Evolutionary conservation across 1,140 invertebrate genomes (phyloP).

Genomic region (Pomacea maculata): DNA sequence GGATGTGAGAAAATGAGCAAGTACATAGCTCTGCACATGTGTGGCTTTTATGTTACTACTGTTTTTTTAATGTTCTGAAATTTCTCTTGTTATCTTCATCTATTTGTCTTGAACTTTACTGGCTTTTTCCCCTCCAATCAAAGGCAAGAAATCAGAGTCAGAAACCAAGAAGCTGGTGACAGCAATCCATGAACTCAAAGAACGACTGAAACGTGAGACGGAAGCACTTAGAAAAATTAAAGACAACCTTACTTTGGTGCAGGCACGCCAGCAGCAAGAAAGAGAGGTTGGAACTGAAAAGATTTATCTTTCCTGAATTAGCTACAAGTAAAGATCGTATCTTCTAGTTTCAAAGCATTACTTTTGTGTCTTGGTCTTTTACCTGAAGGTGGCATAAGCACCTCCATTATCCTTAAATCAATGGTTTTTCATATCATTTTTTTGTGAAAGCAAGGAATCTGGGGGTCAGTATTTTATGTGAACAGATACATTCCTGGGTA

Average conservation of each 20-base stretch:
- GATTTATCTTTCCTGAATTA: neutral
- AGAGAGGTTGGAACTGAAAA: constrained; percentile 43
- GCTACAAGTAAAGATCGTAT: neutral
- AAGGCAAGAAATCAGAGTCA: constrained; percentile 55
- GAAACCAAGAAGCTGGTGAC: constrained; percentile 55
- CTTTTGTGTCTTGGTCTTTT: neutral
- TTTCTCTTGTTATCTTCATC: neutral
- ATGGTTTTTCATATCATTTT: too few species aligned
- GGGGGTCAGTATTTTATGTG: too few species aligned
- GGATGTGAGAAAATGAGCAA: neutral
- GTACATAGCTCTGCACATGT: neutral
- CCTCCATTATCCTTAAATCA: neutral
- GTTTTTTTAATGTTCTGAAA: neutral
- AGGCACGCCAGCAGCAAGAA: constrained; percentile 53
- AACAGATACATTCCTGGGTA: too few species aligned
- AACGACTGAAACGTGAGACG: constrained; percentile 52
- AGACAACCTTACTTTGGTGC: constrained; percentile 45
- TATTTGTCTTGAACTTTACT: neutral
- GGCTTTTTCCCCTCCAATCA: constrained; percentile 2
- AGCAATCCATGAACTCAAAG: constrained; percentile 58
- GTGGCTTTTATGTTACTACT: neutral
- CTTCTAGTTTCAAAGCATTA: neutral
- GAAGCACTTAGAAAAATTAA: constrained; percentile 53
- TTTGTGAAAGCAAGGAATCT: too few species aligned
- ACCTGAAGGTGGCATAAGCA: neutral